Evolutionary conservation across 2,888 invertebrate genomes (phyloP).

Genomic region (Heliconius sara): DNA sequence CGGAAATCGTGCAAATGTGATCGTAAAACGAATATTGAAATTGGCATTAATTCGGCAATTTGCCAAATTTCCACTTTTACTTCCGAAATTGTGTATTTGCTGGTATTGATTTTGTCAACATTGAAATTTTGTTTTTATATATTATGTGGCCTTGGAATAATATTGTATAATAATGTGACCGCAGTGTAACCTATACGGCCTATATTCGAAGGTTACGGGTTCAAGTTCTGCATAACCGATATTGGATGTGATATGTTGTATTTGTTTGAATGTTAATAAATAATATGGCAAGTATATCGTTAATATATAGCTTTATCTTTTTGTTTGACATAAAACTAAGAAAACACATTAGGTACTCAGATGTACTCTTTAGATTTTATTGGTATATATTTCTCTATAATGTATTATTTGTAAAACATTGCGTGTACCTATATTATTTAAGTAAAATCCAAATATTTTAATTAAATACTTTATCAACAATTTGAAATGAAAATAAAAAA

Average conservation of each 20-base stretch:
- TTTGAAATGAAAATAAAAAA: not conserved
- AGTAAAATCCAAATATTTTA: not conserved
- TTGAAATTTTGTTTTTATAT: not conserved
- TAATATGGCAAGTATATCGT: not conserved
- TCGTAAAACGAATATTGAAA: constrained; percentile 21
- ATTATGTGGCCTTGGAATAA: not conserved
- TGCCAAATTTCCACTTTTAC: constrained; percentile 17
- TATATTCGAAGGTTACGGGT: constrained; percentile 1
- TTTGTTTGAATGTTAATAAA: not conserved
- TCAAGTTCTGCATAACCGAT: constrained; percentile 1
- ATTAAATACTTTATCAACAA: not conserved
- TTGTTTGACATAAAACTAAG: not conserved
- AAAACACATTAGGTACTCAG: not conserved
- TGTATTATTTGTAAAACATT: too few species aligned
- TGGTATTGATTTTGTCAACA: constrained; percentile 18
- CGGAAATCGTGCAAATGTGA: not conserved
- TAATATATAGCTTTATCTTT: too few species aligned
- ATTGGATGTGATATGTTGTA: not conserved
- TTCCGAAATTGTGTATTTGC: not conserved
- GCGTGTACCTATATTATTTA: not conserved
- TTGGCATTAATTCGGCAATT: constrained; percentile 7
- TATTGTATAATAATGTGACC: constrained; percentile 10
- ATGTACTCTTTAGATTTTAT: not conserved
- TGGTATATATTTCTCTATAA: too few species aligned
- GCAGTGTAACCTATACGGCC: not conserved